A percentile compares a stretch with the other conserved stretches of the same genome.
These are phyloP conservation scores for Rhopalosiphum padi DNA, from an alignment of 1,140 invertebrate species.

Conservation along the genomic window DNA sequence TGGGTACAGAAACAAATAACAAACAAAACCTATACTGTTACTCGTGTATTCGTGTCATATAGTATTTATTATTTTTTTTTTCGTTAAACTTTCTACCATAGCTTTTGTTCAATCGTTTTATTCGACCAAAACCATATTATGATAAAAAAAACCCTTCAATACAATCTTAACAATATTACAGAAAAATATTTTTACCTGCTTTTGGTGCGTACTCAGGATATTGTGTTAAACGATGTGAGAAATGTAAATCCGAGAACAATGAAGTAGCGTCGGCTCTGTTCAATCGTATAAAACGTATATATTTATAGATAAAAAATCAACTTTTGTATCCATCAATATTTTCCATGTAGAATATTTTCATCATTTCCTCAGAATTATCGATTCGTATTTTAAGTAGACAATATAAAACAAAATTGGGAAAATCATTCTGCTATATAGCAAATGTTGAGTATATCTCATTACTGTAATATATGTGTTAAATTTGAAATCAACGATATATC, in stretches of 20 bases:
- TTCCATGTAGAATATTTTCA: not conserved
- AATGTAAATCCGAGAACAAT: not conserved
- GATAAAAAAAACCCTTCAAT: not conserved
- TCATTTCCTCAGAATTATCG: not conserved
- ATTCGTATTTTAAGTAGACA: not conserved
- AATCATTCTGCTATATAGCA: not conserved
- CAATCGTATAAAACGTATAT: not conserved
- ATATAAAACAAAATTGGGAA: not conserved
- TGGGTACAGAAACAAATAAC: not conserved
- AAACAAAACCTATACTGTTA: not conserved
- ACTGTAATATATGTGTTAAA: too few species aligned
- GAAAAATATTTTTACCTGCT: not conserved
- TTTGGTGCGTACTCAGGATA: not conserved
- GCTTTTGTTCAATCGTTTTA: not conserved
- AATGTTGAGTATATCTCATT: too few species aligned
- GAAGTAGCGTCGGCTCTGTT: not conserved
- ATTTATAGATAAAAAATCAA: not conserved
- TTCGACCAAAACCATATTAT: not conserved
- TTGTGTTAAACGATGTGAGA: slow-evolving; percentile 13
- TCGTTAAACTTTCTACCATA: not conserved
- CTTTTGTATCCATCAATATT: not conserved
- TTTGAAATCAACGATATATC: too few species aligned
- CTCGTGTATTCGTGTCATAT: not conserved
- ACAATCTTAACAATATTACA: not conserved
- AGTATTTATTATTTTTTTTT: not conserved